Evolutionary conservation across 2,888 invertebrate species (phyloP).

Genomic region (Linyphia triangularis): DNA sequence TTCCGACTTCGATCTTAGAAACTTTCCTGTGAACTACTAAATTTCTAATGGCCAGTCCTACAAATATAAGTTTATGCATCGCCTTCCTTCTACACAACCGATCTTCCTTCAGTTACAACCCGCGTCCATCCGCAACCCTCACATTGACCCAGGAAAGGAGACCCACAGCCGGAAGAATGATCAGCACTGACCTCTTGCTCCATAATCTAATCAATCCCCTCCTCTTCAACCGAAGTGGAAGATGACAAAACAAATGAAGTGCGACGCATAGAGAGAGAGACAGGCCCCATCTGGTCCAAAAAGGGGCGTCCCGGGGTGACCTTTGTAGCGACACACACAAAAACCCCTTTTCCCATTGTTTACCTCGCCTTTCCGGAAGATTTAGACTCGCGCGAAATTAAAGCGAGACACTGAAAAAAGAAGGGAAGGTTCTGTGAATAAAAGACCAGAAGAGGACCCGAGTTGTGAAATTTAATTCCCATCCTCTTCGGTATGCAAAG

Average conservation of each 20-base stretch:
- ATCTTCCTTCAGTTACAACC: background rate
- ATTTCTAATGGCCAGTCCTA: background rate
- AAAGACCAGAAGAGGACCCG: constrained; percentile 49
- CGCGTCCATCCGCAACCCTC: background rate
- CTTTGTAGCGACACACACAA: background rate
- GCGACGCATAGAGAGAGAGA: background rate
- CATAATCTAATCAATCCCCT: background rate
- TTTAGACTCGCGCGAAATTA: constrained; percentile 24
- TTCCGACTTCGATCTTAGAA: too few relatives aligned
- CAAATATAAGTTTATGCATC: background rate
- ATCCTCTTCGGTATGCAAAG: constrained; percentile 73
- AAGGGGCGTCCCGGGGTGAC: constrained; percentile 2
- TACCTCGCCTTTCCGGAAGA: background rate
- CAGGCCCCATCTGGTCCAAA: background rate
- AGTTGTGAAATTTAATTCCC: constrained; percentile 75
- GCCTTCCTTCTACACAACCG: background rate
- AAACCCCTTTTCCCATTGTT: constrained; percentile 7
- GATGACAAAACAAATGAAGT: background rate
- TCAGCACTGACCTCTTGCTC: background rate
- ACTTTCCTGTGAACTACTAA: too few relatives aligned
- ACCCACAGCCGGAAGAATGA: background rate
- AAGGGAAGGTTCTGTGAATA: constrained; percentile 2
- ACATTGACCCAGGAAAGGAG: background rate
- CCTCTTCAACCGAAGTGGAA: background rate
- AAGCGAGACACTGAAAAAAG: constrained; percentile 22